phyloP scores from a whole-genome alignment of 2,888 invertebrate genomes.

The Chirona hameri region DNA sequence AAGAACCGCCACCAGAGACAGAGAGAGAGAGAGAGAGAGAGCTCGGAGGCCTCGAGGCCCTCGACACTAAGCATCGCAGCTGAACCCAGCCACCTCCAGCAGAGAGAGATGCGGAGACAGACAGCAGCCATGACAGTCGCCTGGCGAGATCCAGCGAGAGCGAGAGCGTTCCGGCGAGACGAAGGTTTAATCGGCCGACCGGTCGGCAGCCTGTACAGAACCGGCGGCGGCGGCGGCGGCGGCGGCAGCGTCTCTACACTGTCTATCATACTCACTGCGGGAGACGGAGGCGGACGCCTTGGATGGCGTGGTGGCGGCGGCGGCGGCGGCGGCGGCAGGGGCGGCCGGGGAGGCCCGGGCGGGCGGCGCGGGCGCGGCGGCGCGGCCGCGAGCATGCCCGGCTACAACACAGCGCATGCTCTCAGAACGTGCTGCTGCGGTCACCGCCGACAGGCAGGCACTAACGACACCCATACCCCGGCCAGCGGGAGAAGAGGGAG shows the following conservation, averaged over 20 bases:
- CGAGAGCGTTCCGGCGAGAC: not conserved
- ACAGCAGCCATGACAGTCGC: not conserved
- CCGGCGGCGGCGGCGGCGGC: not conserved
- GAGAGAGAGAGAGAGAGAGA: not conserved
- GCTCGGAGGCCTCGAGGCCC: too few relatives aligned
- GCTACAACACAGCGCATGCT: conserved; percentile 28
- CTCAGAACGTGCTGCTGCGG: not conserved
- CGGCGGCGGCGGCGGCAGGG: conserved; percentile 8
- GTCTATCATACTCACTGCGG: not conserved
- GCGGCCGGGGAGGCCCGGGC: not conserved
- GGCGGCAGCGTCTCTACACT: not conserved
- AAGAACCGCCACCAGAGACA: too few relatives aligned
- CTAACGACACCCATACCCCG: not conserved
- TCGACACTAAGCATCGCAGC: too few relatives aligned
- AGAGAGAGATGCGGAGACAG: not conserved
- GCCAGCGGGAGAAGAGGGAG: not conserved
- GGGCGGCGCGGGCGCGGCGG: conserved; percentile 25
- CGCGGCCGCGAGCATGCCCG: conserved; percentile 22
- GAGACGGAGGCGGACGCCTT: conserved; percentile 9
- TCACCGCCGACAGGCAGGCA: not conserved
- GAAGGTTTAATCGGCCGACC: not conserved
- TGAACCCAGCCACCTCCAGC: too few relatives aligned
- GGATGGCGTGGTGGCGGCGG: not conserved
- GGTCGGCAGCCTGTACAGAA: not conserved
- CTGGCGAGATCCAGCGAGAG: not conserved